Base-by-base conservation (phyloP, 2,113 vertebrate species). In the Rhinolophus sinicus region DNA sequence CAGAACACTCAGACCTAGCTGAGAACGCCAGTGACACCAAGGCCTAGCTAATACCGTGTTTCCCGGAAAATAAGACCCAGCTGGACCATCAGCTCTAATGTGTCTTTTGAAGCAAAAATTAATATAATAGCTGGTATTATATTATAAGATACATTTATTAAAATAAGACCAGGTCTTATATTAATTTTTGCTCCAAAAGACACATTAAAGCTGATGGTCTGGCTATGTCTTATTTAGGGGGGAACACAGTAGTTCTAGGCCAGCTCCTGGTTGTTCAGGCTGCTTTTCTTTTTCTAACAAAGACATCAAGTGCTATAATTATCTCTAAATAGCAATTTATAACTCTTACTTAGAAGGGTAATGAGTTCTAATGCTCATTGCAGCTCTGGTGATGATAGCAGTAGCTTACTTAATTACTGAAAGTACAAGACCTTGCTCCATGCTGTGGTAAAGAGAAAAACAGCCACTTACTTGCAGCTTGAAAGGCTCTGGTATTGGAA, bases 291-390 rank as follows among this genome's bases (percentile, higher is more conserved):
- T 81, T 76, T 38, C 24, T 47, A 83, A 83, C 40, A 58, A 96
- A 91, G 33, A 3, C 13, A 33, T 83, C 24, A 69, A 62, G 3
- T 72, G 26, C 19, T 72, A 40, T 73, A 82, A 33, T 18, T 78
- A 33, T 75, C 26, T 94, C 65, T 87, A 82, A 75, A 85, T 24
- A 35, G 16, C n/a, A 88, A 81, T 33, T 24, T 62, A 64, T 70
- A 58, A 70, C 11, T 86, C 24, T 77, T 92, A 70, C 16, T 92
- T 10, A 21, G 47, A 50, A 58, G 35, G 40, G 58, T 33, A 50
- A 26, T 64, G 44, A 44, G 38, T 81, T 97, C n/a, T 62, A 93
- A 89, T 96, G 52, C 22, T 94, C n/a, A 80, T 18, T 85, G 69
- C 4, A 70, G 38, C 13, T 92, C 82, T 82, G 38, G 47, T 70